Percentiles rank a stretch among this genome's conserved stretches.
These are phyloP conservation scores for Ptyas mucosa DNA, from an alignment of 2,113 vertebrate genomes.

Conservation along the genomic window DNA sequence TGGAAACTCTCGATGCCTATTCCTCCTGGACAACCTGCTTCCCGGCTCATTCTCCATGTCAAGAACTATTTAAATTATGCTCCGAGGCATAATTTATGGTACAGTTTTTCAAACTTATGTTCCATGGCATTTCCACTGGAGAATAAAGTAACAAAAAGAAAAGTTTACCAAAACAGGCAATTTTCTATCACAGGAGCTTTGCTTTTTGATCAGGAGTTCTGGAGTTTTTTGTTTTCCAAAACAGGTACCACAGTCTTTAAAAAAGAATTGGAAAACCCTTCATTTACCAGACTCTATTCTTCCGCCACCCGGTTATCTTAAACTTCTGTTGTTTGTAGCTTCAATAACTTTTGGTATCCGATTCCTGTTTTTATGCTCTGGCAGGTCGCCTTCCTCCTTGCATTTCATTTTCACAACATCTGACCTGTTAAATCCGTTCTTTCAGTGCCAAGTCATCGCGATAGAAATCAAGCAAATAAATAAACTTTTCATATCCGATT, in stretches of 20 bases:
- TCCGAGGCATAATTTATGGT: neutral
- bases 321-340: neutral
- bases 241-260: neutral
- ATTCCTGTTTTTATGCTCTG: neutral
- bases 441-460: neutral
- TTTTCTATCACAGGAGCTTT: neutral
- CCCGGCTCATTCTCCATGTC: neutral
- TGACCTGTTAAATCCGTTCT: neutral
- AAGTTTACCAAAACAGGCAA: neutral
- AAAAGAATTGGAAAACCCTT: neutral
- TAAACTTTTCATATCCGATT: too few species aligned
- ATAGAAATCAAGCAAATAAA: neutral
- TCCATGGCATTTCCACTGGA: neutral
- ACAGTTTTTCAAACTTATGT: neutral
- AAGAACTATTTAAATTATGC: neutral
- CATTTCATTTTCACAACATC: neutral
- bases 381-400: neutral
- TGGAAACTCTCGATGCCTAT: neutral
- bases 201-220: neutral
- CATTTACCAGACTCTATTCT: neutral
- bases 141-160: neutral
- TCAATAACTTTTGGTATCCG: neutral
- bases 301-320: neutral
- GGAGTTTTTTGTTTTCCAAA: neutral
- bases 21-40: neutral